Base-by-base conservation (phyloP, 2,888 invertebrate genomes). In the Syrista parreyssii region DNA sequence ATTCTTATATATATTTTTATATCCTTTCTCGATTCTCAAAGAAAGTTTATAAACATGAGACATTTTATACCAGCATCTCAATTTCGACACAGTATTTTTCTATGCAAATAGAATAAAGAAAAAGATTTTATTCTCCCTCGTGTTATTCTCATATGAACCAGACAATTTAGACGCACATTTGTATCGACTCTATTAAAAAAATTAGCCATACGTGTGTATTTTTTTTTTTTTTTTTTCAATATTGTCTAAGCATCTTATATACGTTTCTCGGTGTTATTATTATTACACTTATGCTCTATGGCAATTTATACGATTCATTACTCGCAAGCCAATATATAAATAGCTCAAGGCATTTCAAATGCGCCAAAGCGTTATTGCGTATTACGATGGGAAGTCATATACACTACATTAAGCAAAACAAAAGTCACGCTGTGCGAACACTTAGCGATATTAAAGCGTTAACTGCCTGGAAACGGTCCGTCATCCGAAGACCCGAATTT, bases 381-480 rank as follows among this genome's bases (percentile, higher is more conserved):
- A 40, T 40, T 55, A 55, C 55, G 55, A 9, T 55, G 55, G 23
- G 55, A 55, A 55, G 23, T 6, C 55, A 23, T 55, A 55, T 33
- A 76, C 73, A 68, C 68, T 74, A 76, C 76, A 74, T 40, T 73
- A 71, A 75, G 74, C 31, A 77, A 75, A 77, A 76, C 36, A 77
- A 77, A 69, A 77, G 69, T 77, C 77, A 74, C 75, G 77, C 77
- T 74, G 55, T 0, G 40, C 69, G 71, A 77, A 77, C 77, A 81
- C 81, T 81, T 79, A 80, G 80, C 81, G 79, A 76, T 80, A 81
- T 81, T 81, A 80, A 79, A 81, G 74, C 78, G 79, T 78, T 80
- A 81, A 81, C 35, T 75, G 79, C 74, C 75, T 77, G 82, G 82
- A 82, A 82, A 79, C 79, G 77, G 77, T 80, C 77, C 78, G 80